Base-by-base conservation (phyloP, 2,888 invertebrate species). In the Ornithoptera priamus region DNA sequence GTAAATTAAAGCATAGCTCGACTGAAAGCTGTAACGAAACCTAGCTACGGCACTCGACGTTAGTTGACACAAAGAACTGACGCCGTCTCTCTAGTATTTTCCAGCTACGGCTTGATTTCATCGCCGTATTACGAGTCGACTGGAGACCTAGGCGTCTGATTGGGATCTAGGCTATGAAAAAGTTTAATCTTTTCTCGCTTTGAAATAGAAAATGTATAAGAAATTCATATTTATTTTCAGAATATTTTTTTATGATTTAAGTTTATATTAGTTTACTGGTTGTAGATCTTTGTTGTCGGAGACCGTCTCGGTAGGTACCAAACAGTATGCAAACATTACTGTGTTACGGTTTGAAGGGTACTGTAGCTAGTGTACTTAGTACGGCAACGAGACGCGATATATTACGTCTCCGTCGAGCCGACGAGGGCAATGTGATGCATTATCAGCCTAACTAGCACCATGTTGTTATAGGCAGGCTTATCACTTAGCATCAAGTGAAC, bases 1-100 rank as follows among this genome's bases (percentile, higher is more conserved):
- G 64, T 71, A 67, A 67, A 71, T 71, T 71, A 71, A 65, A 61
- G 64, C 60, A 62, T 67, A 68, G 65, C 67, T 58, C 63, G 24
- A 17, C 62, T 68, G 57, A 68, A 71, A 67, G 67, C 61, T 56
- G 56, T 58, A 63, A 50, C 68, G 15, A 56, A 61, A 62, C 42
- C 42, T 39, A n/a, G 65, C 61, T 36, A n/a, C 18, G 62, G 20
- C 60, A 62, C 70, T 70, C 67, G 57, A 64, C 64, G 60, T 67
- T 65, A 67, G 65, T 46, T 57, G 56, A 57, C 58, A 71, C 67
- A 71, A 71, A 60, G 61, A 68, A 65, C 61, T 67, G 57, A 65
- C 56, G 30, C 24, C 56, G 57, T 60, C 42, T 63, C 36, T 17
- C 46, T 18, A 57, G 20, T 46, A 46, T 24, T 64, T 61, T 60